Base-by-base conservation (phyloP, 2,113 vertebrate species). In the Atractosteus spatula region DNA sequence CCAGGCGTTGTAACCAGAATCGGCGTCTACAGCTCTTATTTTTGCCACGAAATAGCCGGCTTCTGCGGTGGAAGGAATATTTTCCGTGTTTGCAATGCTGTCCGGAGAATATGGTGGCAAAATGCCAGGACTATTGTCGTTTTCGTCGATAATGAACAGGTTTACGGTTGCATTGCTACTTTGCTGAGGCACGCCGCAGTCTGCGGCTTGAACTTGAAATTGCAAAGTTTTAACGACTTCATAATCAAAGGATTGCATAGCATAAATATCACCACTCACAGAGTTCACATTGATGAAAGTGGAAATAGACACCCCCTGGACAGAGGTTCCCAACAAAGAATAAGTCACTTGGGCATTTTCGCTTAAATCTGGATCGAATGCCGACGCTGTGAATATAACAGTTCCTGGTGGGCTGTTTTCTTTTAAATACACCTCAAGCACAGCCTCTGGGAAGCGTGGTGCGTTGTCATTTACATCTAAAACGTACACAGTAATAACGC, bases 201-300 rank as follows among this genome's bases (percentile, higher is more conserved):
- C 91, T 80, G 81, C 90, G 72, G 90, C 91, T 79, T 89, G 86
- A 7, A 92, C 82, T 78, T 83, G 83, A 70, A 94, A 93, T 62
- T 88, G 62, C 66, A 94, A 86, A 0, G 85, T 88, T 71, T 91
- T 87, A 11, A 89, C 3, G 62, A 87, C 84, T 55, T 91, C 90
- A 1, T 81, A 87, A 74, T 90, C 87, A 81, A 90, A 90, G 1
- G 89, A 80, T 66, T 90, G 81, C 12, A 89, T 74, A 4, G 47
- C 79, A 69, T 86, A 41, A 57, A 91, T 78, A 1, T 90, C 88
- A 8, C 90, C 90, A 3, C 76, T 91, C 1, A 87, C 86, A 44
- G 89, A 71, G 68, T 90, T 89, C 3, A 91, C 42, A 44, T 82
- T 89, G 17, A 90, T 65, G 55, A 84, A 76, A 66, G 87, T 89